Evolutionary conservation across 2,797 vertebrate genomes (phyloP).

Genomic region (Karalla daura): DNA sequence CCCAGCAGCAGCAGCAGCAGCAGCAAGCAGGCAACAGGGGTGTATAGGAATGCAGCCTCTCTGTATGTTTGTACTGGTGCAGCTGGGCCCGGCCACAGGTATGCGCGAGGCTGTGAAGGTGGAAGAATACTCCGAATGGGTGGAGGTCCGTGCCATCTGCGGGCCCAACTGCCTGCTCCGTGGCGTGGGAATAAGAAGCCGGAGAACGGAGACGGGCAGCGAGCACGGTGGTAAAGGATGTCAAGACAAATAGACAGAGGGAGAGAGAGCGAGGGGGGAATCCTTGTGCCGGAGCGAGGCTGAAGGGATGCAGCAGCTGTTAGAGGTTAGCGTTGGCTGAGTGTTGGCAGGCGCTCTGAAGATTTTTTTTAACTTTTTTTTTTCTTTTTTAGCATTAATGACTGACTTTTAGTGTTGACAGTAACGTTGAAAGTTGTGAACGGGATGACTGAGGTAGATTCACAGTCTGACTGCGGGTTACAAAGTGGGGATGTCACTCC

Average conservation of each 20-base stretch:
- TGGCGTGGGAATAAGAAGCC: slow-evolving; percentile 51
- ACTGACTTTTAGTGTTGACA: slow-evolving; percentile 9
- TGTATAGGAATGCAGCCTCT: slow-evolving; percentile 59
- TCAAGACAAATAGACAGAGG: slow-evolving; percentile 58
- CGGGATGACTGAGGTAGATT: slow-evolving; percentile 5
- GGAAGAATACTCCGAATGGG: slow-evolving; percentile 58
- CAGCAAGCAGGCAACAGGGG: too few relatives aligned
- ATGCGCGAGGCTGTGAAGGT: slow-evolving; percentile 51
- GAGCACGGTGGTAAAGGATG: slow-evolving; percentile 32
- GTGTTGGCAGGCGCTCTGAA: slow-evolving; percentile 9
- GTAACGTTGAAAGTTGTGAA: slow-evolving; percentile 20
- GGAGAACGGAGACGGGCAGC: slow-evolving; percentile 36
- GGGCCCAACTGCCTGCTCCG: slow-evolving; percentile 12
- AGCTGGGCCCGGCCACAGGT: slow-evolving; percentile 66
- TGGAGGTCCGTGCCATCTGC: slow-evolving; percentile 58
- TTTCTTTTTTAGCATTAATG: slow-evolving; percentile 22
- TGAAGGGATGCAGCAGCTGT: slow-evolving; percentile 29
- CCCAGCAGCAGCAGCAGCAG: slow-evolving; percentile 33
- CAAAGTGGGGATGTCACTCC: background rate
- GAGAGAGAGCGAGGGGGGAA: slow-evolving; percentile 40
- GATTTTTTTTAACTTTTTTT: too few relatives aligned
- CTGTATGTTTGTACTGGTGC: slow-evolving; percentile 67
- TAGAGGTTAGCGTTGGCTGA: background rate
- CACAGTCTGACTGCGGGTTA: background rate
- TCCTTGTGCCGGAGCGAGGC: slow-evolving; percentile 23